phyloP scores from a whole-genome alignment of 2,888 invertebrate species.

The Trilocha varians region DNA sequence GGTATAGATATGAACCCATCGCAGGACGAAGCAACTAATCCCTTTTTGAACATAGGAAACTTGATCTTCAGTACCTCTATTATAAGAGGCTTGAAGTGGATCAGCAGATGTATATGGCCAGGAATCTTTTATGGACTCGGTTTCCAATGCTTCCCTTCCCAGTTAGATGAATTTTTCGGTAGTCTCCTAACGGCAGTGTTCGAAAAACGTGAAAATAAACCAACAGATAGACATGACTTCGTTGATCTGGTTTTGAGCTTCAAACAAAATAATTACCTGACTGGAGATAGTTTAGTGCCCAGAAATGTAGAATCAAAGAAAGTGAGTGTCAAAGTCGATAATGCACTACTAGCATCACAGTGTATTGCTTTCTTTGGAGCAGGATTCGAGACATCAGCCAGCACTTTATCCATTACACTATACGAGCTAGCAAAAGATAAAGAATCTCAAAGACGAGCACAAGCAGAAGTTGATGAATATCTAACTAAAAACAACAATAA shows the following conservation, averaged over 20 bases:
- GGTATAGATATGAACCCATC: slow-evolving; percentile 28
- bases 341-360: slow-evolving; percentile 61
- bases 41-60: slow-evolving; percentile 23
- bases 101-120: slow-evolving; percentile 27
- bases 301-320: slow-evolving; percentile 18
- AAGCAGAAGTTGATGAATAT: slow-evolving; percentile 32
- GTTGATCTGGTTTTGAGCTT: slow-evolving; percentile 33
- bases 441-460: slow-evolving; percentile 22
- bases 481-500: slow-evolving; percentile 19
- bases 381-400: slow-evolving; percentile 39
- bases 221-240: slow-evolving; percentile 33
- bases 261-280: slow-evolving; percentile 23
- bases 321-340: slow-evolving; percentile 26
- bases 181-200: slow-evolving; percentile 25
- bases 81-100: slow-evolving; percentile 13
- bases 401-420: slow-evolving; percentile 25
- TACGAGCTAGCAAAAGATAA: slow-evolving; percentile 35
- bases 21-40: slow-evolving; percentile 19
- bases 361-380: slow-evolving; percentile 57
- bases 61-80: slow-evolving; percentile 16
- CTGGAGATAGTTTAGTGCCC: slow-evolving; percentile 28
- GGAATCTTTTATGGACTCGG: slow-evolving; percentile 26
- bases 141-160: slow-evolving; percentile 16
- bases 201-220: slow-evolving; percentile 20
- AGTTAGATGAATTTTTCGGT: slow-evolving; percentile 24